phyloP scores from a whole-genome alignment of 2,888 invertebrate species.

The Drosophila birchii region DNA sequence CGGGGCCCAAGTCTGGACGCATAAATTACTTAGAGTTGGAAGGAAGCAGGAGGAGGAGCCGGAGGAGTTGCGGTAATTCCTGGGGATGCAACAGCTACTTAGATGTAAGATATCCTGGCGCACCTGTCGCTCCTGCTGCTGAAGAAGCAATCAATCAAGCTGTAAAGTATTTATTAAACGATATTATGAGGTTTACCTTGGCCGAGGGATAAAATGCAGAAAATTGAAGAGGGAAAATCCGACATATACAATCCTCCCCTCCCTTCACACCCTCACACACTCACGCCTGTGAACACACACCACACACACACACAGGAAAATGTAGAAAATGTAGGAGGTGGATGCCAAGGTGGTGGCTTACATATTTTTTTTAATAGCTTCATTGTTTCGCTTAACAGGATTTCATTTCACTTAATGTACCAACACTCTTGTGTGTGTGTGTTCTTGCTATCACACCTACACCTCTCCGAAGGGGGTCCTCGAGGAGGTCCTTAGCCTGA shows the following conservation, averaged over 20 bases:
- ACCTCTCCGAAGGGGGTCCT: constrained; percentile 4
- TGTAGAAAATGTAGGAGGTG: not conserved
- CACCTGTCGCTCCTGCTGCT: constrained; percentile 67
- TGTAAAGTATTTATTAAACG: constrained; percentile 80
- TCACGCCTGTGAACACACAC: not conserved
- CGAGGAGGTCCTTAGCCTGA: not conserved
- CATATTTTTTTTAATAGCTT: constrained; percentile 72
- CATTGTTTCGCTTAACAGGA: constrained; percentile 78
- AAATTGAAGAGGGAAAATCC: constrained; percentile 15
- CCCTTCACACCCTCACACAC: not conserved
- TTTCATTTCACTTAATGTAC: constrained; percentile 78
- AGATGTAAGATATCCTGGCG: constrained; percentile 54
- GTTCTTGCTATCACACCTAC: constrained; percentile 21
- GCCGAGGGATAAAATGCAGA: constrained; percentile 28
- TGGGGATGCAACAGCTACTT: constrained; percentile 57
- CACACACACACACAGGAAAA: not conserved
- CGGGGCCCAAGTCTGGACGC: constrained; percentile 43
- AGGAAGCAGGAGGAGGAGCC: constrained; percentile 2
- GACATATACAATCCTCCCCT: constrained; percentile 3
- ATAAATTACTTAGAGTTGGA: constrained; percentile 68
- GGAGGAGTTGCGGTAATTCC: not conserved
- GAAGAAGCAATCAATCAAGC: constrained; percentile 74
- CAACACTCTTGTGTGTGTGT: constrained; percentile 36
- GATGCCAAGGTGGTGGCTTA: constrained; percentile 13
- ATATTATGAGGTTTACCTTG: constrained; percentile 76